These are phyloP conservation scores for Tuta absoluta DNA, from an alignment of 2,888 invertebrate species.

Conservation along the genomic window DNA sequence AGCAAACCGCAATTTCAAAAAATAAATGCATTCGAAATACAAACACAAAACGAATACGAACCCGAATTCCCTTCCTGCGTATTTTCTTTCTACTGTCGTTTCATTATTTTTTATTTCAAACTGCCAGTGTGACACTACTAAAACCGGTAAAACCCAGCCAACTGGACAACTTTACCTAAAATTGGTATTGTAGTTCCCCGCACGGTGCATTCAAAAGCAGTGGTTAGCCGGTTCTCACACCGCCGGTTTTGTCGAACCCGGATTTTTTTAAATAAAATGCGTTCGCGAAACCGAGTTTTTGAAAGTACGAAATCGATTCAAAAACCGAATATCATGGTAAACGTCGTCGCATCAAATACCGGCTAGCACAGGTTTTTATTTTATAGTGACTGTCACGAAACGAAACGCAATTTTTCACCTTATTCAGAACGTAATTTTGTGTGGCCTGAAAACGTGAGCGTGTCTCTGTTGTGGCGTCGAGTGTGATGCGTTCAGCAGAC, in stretches of 20 bases:
- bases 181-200: background rate
- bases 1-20: background rate
- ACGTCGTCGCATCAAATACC: no score
- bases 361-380: no score
- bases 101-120: background rate
- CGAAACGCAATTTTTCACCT: no score
- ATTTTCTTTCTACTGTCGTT: conserved; percentile 7
- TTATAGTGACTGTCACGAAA: no score
- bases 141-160: conserved; percentile 1
- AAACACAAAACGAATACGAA: background rate
- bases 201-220: background rate
- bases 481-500: background rate
- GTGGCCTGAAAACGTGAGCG: conserved; percentile 14
- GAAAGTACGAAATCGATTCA: no score
- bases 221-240: background rate
- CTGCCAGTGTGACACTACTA: background rate
- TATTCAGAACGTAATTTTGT: conserved; percentile 18
- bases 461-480: background rate
- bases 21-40: background rate
- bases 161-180: conserved; percentile 9
- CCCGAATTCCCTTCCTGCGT: conserved; percentile 1
- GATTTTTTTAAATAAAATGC: no score
- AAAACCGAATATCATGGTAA: no score
- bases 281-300: no score
- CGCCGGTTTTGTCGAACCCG: no score